Evolutionary conservation across 2,888 invertebrate genomes (phyloP).

Genomic region (Tineola bisselliella): DNA sequence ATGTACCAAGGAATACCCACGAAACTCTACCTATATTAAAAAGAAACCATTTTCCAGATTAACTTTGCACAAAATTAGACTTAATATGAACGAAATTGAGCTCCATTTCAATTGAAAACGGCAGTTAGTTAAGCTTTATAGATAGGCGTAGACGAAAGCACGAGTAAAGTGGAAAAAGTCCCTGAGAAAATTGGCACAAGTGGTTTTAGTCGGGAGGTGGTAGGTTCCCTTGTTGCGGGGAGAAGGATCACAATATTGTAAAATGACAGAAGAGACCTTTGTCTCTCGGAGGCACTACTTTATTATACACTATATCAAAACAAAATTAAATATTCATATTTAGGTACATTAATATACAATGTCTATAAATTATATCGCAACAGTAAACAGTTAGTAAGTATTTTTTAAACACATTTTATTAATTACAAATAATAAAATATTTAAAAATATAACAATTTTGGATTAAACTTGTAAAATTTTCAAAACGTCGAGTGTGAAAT

Average conservation of each 20-base stretch:
- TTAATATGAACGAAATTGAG: conserved; percentile 3
- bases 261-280: not conserved
- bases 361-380: no score
- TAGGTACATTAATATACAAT: no score
- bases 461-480: no score
- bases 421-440: no score
- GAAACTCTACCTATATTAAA: conserved; percentile 2
- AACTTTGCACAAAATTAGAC: conserved; percentile 4
- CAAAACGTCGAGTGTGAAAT: no score
- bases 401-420: no score
- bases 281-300: not conserved
- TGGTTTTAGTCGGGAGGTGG: conserved; percentile 56
- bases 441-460: no score
- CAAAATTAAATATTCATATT: no score
- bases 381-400: no score
- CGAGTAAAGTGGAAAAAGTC: conserved; percentile 64
- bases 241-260: not conserved
- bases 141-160: conserved; percentile 38
- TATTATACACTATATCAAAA: not conserved
- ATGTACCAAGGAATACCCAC: conserved; percentile 43
- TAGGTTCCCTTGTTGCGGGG: not conserved
- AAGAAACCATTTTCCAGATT: not conserved
- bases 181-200: conserved; percentile 68
- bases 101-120: conserved; percentile 5
- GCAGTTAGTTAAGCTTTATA: conserved; percentile 30